These are phyloP conservation scores for Nipponia nippon DNA, from an alignment of 2,113 vertebrate genomes.

Conservation along the genomic window DNA sequence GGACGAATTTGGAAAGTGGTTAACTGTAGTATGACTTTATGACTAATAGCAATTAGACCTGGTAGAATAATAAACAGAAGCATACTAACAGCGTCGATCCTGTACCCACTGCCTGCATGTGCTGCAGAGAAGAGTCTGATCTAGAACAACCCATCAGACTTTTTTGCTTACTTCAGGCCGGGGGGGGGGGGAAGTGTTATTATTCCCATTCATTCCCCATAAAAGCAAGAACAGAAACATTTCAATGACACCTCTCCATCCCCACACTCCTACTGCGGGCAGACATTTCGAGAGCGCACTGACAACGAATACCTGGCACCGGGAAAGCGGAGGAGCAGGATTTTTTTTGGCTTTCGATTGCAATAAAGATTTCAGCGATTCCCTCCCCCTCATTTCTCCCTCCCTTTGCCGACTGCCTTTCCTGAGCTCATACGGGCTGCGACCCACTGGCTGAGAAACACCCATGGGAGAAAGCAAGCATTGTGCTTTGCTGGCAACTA, in stretches of 20 bases:
- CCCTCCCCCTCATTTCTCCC: not conserved
- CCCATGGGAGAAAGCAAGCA: not conserved
- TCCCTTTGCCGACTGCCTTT: not conserved
- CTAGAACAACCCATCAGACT: not conserved
- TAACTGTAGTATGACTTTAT: slow-evolving; percentile 51
- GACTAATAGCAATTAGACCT: slow-evolving; percentile 43
- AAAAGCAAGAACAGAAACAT: not conserved
- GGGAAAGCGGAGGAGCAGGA: slow-evolving; percentile 18
- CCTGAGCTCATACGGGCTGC: not conserved
- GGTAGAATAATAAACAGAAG: slow-evolving; percentile 35
- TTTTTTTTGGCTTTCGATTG: not conserved
- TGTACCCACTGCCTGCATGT: not conserved
- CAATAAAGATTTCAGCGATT: slow-evolving; percentile 14
- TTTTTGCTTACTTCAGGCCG: not conserved
- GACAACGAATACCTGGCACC: not conserved
- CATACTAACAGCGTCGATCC: not conserved
- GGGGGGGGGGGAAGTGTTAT: not conserved
- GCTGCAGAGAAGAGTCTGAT: not conserved
- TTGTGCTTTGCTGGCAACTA: accelerated
- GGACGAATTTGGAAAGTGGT: slow-evolving; percentile 60
- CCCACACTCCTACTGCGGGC: not conserved
- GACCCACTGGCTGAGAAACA: not conserved
- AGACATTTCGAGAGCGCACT: not conserved
- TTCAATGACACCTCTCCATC: not conserved
- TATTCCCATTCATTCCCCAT: not conserved